Conservation (phyloP, 2,888 invertebrate species). For the Coleophora flavipennella region DNA sequence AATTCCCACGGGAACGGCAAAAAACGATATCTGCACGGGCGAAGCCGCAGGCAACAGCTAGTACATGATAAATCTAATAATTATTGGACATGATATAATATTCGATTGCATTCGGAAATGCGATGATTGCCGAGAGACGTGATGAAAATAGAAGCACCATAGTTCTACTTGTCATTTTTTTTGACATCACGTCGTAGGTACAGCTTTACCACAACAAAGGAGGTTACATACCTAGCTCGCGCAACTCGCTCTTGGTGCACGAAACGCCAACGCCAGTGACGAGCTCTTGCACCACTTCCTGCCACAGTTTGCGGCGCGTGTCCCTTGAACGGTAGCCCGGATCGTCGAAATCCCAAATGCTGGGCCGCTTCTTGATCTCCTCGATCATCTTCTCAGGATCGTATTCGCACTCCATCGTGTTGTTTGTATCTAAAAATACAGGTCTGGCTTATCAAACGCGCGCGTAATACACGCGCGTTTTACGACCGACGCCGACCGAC, state of each 20-base stretch:
- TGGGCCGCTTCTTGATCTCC: slow-evolving; percentile 54
- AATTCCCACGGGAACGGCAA: too few species aligned
- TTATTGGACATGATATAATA: too few species aligned
- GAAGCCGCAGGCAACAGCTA: too few species aligned
- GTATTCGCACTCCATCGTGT: slow-evolving; percentile 56
- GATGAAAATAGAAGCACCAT: too few species aligned
- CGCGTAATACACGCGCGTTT: slow-evolving; percentile 39
- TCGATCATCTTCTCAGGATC: slow-evolving; percentile 57
- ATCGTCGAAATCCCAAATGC: slow-evolving; percentile 55
- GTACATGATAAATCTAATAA: too few species aligned
- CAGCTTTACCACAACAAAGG: too few species aligned
- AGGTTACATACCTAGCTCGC: slow-evolving; percentile 44
- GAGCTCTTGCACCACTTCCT: slow-evolving; percentile 49
- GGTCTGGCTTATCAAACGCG: slow-evolving; percentile 12
- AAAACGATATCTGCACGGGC: too few species aligned
- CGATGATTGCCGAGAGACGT: too few species aligned
- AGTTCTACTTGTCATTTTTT: too few species aligned
- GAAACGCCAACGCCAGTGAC: slow-evolving; percentile 38
- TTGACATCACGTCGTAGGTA: too few species aligned
- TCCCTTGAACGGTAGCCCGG: slow-evolving; percentile 45
- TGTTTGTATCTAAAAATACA: background rate
- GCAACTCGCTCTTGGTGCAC: slow-evolving; percentile 53
- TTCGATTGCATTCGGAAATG: too few species aligned
- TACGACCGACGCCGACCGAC: slow-evolving; percentile 35
- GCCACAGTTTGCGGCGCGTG: slow-evolving; percentile 44